These are phyloP conservation scores for Apocrypta bakeri DNA, from an alignment of 1,140 invertebrate genomes.

Conservation along the genomic window DNA sequence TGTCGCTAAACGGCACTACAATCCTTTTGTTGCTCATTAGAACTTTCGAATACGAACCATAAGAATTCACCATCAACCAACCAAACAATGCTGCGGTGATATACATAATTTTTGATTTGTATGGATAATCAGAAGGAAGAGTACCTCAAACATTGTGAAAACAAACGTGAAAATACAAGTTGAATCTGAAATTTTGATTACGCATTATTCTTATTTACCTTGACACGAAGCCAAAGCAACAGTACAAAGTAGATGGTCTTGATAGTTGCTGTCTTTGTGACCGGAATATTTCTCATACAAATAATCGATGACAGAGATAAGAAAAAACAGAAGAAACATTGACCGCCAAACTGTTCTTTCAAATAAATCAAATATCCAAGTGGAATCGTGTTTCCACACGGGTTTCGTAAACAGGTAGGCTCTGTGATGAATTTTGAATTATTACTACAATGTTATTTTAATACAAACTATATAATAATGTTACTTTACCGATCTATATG, in stretches of 20 bases:
- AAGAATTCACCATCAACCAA: slow-evolving; percentile 56
- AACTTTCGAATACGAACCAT: slow-evolving; percentile 56
- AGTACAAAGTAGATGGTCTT: slow-evolving; percentile 60
- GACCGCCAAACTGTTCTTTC: slow-evolving; percentile 50
- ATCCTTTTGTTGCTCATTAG: slow-evolving; percentile 54
- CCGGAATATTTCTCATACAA: slow-evolving; percentile 48
- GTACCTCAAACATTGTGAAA: no score
- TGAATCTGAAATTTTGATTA: no score
- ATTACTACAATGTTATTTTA: neutral
- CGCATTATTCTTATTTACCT: slow-evolving; percentile 53
- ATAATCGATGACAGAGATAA: no score
- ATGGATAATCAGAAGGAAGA: slow-evolving; percentile 46
- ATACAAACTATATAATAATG: neutral
- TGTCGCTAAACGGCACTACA: slow-evolving; percentile 52
- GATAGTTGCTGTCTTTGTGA: slow-evolving; percentile 26
- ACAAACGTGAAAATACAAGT: no score
- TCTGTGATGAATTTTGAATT: slow-evolving; percentile 48
- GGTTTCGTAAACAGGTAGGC: slow-evolving; percentile 56
- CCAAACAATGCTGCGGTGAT: slow-evolving; percentile 56
- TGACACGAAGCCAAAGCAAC: slow-evolving; percentile 54
- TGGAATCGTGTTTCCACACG: slow-evolving; percentile 48
- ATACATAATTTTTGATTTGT: no score
- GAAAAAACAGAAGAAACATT: slow-evolving; percentile 49
- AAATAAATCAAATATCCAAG: slow-evolving; percentile 59
- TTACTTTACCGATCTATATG: slow-evolving; percentile 48